phyloP scores from a whole-genome alignment of 2,797 vertebrate species.

The Aeoliscus strigatus region DNA sequence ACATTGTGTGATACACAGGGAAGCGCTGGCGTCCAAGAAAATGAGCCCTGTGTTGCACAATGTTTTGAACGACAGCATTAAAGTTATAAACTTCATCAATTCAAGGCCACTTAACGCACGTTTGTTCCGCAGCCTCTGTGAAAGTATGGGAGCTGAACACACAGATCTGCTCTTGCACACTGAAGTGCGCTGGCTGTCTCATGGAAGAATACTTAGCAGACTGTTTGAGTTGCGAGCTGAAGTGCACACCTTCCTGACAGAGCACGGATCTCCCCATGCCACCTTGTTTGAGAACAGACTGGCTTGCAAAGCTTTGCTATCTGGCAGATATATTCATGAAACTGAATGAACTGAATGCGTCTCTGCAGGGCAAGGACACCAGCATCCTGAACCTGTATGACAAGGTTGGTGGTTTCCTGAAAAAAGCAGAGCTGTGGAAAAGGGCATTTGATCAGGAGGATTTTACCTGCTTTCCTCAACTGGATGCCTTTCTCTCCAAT shows the following conservation, averaged over 20 bases:
- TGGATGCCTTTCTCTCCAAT: no score
- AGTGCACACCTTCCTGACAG: constrained; percentile 3
- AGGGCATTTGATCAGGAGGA: no score
- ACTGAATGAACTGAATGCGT: constrained; percentile 7
- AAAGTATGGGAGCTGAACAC: constrained; percentile 9
- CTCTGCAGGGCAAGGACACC: constrained; percentile 5
- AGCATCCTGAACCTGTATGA: no score
- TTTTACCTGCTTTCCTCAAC: no score
- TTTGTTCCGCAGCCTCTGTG: constrained; percentile 1
- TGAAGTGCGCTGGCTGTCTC: constrained; percentile 5
- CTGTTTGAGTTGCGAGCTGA: constrained; percentile 8
- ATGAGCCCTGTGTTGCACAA: neutral
- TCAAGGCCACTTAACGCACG: constrained; percentile 5
- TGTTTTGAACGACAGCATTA: neutral
- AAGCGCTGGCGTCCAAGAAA: constrained; percentile 2
- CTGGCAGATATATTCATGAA: constrained; percentile 9
- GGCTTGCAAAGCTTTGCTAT: constrained; percentile 1
- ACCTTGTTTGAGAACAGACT: constrained; percentile 6
- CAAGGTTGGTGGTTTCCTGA: no score
- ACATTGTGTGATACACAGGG: no score
- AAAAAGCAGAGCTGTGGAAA: no score
- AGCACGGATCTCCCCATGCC: constrained; percentile 1
- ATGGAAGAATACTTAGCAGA: neutral
- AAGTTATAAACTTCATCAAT: constrained; percentile 2
- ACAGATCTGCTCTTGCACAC: constrained; percentile 1